Conservation (phyloP, 35 echinoderm and acorn worm genomes). For the Apostichopus japonicus region DNA sequence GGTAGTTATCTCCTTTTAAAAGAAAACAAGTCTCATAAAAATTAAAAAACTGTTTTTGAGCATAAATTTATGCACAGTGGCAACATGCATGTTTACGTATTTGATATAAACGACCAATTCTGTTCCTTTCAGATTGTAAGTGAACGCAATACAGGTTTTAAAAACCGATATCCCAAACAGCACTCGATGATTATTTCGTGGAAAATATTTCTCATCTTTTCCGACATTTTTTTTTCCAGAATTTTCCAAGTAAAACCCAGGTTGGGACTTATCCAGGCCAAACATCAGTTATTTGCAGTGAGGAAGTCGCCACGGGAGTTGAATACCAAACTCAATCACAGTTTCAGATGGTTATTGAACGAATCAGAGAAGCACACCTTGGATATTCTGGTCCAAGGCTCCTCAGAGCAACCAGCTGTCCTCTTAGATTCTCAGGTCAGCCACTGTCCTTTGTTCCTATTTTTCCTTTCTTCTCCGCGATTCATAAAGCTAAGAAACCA, state of each 20-base stretch:
- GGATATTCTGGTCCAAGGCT: slow-evolving; percentile 67
- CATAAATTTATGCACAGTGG: too few species aligned
- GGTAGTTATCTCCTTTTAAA: too few species aligned
- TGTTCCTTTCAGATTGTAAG: too few species aligned
- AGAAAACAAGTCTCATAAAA: too few species aligned
- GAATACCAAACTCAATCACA: slow-evolving; percentile 66
- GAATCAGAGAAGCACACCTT: slow-evolving; percentile 73
- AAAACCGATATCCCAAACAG: too few species aligned
- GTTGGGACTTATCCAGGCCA: slow-evolving; percentile 60
- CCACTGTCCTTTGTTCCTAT: neutral
- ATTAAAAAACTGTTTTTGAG: too few species aligned
- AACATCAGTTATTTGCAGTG: slow-evolving; percentile 86
- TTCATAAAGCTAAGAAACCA: neutral
- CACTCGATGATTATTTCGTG: too few species aligned
- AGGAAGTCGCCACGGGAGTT: slow-evolving; percentile 74
- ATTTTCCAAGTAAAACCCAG: slow-evolving; percentile 85
- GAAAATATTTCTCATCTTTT: too few species aligned
- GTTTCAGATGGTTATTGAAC: slow-evolving; percentile 74
- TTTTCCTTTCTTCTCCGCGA: neutral
- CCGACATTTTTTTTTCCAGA: slow-evolving; percentile 1
- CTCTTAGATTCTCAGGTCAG: slow-evolving; percentile 87
- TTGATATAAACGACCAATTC: too few species aligned
- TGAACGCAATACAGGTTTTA: too few species aligned
- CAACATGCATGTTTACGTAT: too few species aligned
- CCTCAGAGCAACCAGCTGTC: slow-evolving; percentile 82